A percentile compares a stretch with the other conserved stretches of the same genome.
phyloP scores from a whole-genome alignment of 2,797 vertebrate genomes.

The Sebastes iracundus region DNA sequence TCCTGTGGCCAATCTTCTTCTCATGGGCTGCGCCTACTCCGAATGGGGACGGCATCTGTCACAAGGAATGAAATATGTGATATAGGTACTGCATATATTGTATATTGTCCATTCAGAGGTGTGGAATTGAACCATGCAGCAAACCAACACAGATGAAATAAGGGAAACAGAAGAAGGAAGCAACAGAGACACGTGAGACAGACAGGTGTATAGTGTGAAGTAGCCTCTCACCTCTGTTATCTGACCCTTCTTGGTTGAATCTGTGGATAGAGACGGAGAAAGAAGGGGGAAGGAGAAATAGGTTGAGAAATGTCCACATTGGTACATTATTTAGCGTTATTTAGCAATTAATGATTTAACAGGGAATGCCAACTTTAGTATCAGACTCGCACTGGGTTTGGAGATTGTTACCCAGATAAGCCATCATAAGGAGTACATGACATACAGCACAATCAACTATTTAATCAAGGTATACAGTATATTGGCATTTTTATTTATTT shows the following conservation, averaged over 20 bases:
- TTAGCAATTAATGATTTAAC: not conserved
- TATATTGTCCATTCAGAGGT: not conserved
- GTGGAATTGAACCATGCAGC: not conserved
- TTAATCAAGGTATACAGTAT: not conserved
- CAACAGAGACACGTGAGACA: not conserved
- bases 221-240: constrained; percentile 74
- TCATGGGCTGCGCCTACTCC: constrained; percentile 83
- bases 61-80: not conserved
- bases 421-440: not conserved
- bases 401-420: not conserved
- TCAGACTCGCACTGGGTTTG: not conserved
- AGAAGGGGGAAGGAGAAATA: constrained; percentile 3
- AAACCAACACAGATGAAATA: not conserved
- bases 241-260: constrained; percentile 68
- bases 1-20: constrained; percentile 95
- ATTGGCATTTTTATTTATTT: not conserved
- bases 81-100: not conserved
- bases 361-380: not conserved
- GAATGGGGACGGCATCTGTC: constrained; percentile 85
- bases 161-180: not conserved
- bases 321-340: constrained; percentile 25
- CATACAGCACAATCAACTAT: not conserved
- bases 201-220: constrained; percentile 5
- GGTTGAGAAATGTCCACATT: constrained; percentile 4
- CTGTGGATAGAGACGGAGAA: constrained; percentile 55